A percentile compares a stretch with the other conserved stretches of the same genome.
Evolutionary conservation across 2,888 invertebrate genomes (phyloP).

Genomic region (Meta bourneti): DNA sequence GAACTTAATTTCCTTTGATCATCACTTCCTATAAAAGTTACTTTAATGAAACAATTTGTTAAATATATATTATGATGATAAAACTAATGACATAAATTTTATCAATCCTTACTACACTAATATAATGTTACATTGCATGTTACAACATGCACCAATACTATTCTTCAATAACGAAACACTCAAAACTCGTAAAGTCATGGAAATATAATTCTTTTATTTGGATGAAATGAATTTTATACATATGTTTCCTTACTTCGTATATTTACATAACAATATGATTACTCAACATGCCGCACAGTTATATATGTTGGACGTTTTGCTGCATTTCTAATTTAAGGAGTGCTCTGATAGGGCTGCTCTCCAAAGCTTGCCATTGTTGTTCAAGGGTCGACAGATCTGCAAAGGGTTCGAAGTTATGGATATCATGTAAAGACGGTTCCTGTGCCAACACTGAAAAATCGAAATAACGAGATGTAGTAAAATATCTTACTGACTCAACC

Average conservation of each 20-base stretch:
- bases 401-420: neutral
- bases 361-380: conserved; percentile 29
- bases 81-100: neutral
- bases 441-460: conserved; percentile 18
- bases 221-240: conserved; percentile 20
- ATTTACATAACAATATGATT: conserved; percentile 27
- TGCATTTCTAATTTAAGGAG: neutral
- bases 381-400: neutral
- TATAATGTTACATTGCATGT: too few species aligned
- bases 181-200: too few species aligned
- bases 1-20: too few species aligned
- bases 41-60: too few species aligned
- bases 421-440: neutral
- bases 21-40: too few species aligned
- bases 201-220: conserved; percentile 1
- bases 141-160: too few species aligned
- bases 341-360: conserved; percentile 27
- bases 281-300: neutral
- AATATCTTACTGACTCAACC: too few species aligned
- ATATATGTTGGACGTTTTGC: neutral
- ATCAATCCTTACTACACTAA: neutral
- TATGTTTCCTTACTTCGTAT: neutral
- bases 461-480: neutral
- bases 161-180: too few species aligned
- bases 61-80: too few species aligned